Percentiles rank a stretch among this genome's conserved stretches.
Conservation (phyloP, 2,113 vertebrate species). For the Aphyosemion australe region DNA sequence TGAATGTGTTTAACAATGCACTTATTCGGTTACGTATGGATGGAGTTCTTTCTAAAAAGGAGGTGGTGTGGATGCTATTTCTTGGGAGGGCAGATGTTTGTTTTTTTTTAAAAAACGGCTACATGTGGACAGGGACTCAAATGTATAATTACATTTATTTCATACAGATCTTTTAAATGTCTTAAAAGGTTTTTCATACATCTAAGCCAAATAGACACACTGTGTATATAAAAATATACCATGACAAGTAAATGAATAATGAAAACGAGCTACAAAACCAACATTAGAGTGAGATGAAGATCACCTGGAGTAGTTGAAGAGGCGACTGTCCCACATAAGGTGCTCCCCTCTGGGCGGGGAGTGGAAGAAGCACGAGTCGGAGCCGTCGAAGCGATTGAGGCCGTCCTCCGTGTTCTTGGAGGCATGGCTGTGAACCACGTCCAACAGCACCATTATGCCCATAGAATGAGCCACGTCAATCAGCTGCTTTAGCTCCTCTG, state of each 20-base stretch:
- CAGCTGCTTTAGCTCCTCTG: constrained; percentile 93
- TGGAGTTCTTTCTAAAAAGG: too few species aligned
- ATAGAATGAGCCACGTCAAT: constrained; percentile 93
- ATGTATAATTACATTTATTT: too few species aligned
- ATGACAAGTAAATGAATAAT: not conserved
- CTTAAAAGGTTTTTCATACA: too few species aligned
- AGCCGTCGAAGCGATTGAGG: constrained; percentile 92
- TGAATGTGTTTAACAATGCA: too few species aligned
- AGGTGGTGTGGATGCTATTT: too few species aligned
- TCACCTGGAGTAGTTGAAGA: constrained; percentile 95
- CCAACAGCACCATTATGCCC: constrained; percentile 91
- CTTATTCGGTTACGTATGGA: too few species aligned
- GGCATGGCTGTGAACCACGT: constrained; percentile 96
- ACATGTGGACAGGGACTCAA: too few species aligned
- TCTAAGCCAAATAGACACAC: too few species aligned
- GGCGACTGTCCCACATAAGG: constrained; percentile 90
- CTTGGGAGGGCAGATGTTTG: too few species aligned
- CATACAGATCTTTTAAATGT: too few species aligned
- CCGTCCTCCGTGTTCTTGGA: constrained; percentile 96
- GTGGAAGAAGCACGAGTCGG: constrained; percentile 94
- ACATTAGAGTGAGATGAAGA: not conserved
- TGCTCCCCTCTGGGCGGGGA: constrained; percentile 87
- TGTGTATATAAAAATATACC: too few species aligned
- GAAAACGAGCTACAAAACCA: not conserved
- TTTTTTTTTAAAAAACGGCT: too few species aligned